These are phyloP conservation scores for Cryptocephalus moraei DNA, from an alignment of 2,888 invertebrate genomes.

Conservation along the genomic window DNA sequence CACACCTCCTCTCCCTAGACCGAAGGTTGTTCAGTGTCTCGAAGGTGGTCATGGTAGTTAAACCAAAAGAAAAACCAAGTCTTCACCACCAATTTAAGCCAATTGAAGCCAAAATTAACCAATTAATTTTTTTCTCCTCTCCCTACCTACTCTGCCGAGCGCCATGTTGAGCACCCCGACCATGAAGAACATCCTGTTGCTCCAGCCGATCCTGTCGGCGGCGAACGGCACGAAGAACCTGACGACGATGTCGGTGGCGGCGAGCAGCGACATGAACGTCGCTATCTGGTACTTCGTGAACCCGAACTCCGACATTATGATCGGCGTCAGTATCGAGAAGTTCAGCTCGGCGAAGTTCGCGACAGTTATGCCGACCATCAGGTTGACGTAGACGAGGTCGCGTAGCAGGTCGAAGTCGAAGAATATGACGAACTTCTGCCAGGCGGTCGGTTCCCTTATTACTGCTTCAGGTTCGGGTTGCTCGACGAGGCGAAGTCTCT, in stretches of 20 bases:
- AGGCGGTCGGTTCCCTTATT: slow-evolving; percentile 33
- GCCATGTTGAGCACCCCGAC: slow-evolving; percentile 59
- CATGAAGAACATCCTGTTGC: slow-evolving; percentile 59
- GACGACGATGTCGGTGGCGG: slow-evolving; percentile 52
- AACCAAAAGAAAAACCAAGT: too few species aligned
- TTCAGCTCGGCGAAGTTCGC: slow-evolving; percentile 64
- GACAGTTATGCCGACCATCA: slow-evolving; percentile 60
- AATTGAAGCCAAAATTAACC: too few species aligned
- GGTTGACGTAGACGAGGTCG: slow-evolving; percentile 58
- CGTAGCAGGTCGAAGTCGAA: slow-evolving; percentile 61
- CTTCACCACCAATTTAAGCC: too few species aligned
- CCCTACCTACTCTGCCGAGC: slow-evolving; percentile 52
- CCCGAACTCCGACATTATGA: slow-evolving; percentile 59
- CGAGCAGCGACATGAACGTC: slow-evolving; percentile 58
- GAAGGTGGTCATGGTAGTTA: too few species aligned
- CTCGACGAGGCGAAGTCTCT: slow-evolving; percentile 6
- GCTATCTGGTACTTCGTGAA: slow-evolving; percentile 52
- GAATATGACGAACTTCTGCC: slow-evolving; percentile 50
- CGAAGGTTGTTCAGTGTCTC: too few species aligned
- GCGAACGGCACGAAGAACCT: slow-evolving; percentile 59
- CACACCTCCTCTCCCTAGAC: too few species aligned
- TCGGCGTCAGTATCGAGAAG: slow-evolving; percentile 63
- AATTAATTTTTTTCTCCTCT: too few species aligned
- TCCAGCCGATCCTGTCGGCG: slow-evolving; percentile 59
- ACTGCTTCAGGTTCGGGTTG: slow-evolving; percentile 12